Evolutionary conservation across 2,888 invertebrate species (phyloP).

Genomic region (Dicycla oo): DNA sequence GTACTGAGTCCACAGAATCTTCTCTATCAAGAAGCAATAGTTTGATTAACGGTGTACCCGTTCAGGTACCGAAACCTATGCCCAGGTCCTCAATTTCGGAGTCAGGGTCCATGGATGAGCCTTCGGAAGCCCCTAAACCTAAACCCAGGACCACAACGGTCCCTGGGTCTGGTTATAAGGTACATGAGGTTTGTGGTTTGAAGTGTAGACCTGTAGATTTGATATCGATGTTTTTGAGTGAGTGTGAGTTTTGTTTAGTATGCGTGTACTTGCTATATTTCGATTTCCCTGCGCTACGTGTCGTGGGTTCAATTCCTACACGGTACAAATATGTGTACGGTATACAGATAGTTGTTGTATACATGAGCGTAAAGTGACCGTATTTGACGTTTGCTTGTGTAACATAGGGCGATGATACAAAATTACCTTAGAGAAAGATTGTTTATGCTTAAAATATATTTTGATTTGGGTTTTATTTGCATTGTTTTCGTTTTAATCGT

Average conservation of each 20-base stretch:
- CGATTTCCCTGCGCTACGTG: neutral
- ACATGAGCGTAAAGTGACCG: neutral
- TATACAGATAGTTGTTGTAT: neutral
- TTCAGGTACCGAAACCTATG: conserved; percentile 94
- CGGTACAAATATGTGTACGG: neutral
- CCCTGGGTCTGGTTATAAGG: conserved; percentile 95
- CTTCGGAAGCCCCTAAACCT: conserved; percentile 87
- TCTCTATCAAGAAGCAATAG: conserved; percentile 84
- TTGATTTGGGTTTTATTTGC: conserved; percentile 13
- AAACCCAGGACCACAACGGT: conserved; percentile 93
- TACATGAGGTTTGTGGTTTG: conserved; percentile 77
- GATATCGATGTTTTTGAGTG: conserved; percentile 26
- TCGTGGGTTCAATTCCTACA: conserved; percentile 20
- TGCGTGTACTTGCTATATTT: neutral
- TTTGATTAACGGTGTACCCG: conserved; percentile 82
- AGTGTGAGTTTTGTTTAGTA: conserved; percentile 32
- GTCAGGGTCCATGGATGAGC: conserved; percentile 88
- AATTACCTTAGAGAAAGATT: neutral
- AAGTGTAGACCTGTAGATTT: conserved; percentile 38
- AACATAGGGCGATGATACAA: neutral
- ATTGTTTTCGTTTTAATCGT: neutral
- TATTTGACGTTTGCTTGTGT: neutral
- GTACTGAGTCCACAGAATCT: conserved; percentile 79
- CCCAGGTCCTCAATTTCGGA: conserved; percentile 95
- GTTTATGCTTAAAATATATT: conserved; percentile 11